These are phyloP conservation scores for Pollenia angustigena DNA, from an alignment of 2,888 invertebrate species.

Conservation along the genomic window DNA sequence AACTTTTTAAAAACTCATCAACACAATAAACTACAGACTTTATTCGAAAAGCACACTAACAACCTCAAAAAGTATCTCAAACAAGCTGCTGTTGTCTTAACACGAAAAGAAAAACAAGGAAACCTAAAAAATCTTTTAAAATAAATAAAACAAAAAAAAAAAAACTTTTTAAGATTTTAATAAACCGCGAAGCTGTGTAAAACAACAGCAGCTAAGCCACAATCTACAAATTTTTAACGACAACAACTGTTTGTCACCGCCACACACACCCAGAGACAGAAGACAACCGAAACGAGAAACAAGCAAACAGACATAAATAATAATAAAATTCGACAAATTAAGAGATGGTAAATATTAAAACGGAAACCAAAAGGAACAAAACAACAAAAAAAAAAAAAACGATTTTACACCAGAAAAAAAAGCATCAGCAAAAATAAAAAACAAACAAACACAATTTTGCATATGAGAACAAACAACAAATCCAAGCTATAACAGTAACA, in stretches of 20 bases:
- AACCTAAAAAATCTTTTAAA: conserved; percentile 33
- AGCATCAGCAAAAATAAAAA: conserved; percentile 8
- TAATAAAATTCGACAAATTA: conserved; percentile 75
- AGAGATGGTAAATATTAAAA: conserved; percentile 59
- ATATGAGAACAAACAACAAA: conserved; percentile 32
- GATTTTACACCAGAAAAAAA: conserved; percentile 28
- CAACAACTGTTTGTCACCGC: conserved; percentile 51
- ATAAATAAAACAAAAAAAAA: conserved; percentile 2
- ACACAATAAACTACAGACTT: neutral
- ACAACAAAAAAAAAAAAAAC: neutral
- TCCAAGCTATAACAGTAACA: conserved; percentile 12
- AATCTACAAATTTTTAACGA: conserved; percentile 57
- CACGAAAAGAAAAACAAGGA: neutral
- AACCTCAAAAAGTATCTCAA: neutral
- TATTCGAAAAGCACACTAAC: neutral
- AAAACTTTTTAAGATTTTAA: conserved; percentile 57
- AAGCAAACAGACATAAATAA: conserved; percentile 68
- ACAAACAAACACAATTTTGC: conserved; percentile 25
- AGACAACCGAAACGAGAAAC: conserved; percentile 8
- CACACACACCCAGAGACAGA: conserved; percentile 2
- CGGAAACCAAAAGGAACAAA: conserved; percentile 4
- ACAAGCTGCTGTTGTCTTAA: conserved; percentile 4
- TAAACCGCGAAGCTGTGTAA: conserved; percentile 67
- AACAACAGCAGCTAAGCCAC: conserved; percentile 48
- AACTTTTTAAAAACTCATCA: conserved; percentile 6